Evolutionary conservation across 1,140 invertebrate species (phyloP), one percentile per base, ranked within the genome.

Genomic region (Papilio machaon): DNA sequence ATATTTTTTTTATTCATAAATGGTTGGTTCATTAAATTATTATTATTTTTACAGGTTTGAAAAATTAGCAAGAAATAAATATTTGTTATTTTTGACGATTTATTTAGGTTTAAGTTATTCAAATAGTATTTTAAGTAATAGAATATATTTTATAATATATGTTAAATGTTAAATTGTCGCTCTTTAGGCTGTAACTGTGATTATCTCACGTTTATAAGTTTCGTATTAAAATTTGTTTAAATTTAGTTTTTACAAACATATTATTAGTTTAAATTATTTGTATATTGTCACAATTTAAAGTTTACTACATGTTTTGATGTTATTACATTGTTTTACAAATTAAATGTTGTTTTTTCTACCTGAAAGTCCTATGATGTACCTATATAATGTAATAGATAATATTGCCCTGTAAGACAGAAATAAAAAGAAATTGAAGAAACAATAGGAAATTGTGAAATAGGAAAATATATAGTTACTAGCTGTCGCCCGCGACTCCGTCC

Each of bases 181-280:
- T 93, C 92, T 92, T 89, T 91, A 90, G 90, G 92, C 92, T 94
- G 87, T 87, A 87, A 85, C 92, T 94, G 92, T 94, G 92, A 93
- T 94, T 82, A 85, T 86, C 58, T 94, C 90, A 91, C 88, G 83
- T 87, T 87, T n/a, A 85, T 86, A 87, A 84, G 89, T 85, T 77
- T 86, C 85, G 82, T 23, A 70, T 38, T 67, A 35, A 70, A 70
- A 38, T 30, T 64, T 70, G 30, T 70, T 38, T 38, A 70, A 70
- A 35, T 70, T 70, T 70, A 38, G 64, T 70, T 35, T 38, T 35
- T 17, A 70, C 5, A 13, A 38, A 70, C 15, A 38, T 70, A 30
- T 70, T 38, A 70, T 23, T 70, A 38, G 79, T 82, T 82, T 74
- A 82, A 73, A 52, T 73, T 49, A 54, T 73, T n/a, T 19, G 30